phyloP scores from a whole-genome alignment of 2,888 invertebrate genomes.

The Dryocosmus kuriphilus region DNA sequence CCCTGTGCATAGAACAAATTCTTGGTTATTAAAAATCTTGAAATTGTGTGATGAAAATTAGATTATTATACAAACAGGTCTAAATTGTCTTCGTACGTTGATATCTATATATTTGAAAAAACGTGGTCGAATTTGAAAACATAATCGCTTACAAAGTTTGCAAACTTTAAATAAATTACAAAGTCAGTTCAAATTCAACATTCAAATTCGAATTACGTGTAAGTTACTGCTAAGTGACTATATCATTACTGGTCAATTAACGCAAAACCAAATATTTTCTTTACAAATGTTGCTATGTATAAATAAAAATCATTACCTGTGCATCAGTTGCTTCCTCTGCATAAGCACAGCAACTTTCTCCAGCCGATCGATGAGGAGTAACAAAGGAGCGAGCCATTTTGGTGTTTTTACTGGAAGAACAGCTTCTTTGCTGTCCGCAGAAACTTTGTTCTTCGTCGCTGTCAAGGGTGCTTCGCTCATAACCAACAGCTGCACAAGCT shows the following conservation, averaged over 20 bases:
- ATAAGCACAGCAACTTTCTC: slow-evolving; percentile 87
- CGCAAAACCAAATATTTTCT: too few species aligned
- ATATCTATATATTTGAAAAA: too few species aligned
- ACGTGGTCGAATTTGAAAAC: too few species aligned
- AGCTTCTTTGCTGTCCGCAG: slow-evolving; percentile 67
- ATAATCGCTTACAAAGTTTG: too few species aligned
- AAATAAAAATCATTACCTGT: slow-evolving; percentile 71
- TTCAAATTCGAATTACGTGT: too few species aligned
- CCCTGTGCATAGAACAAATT: slow-evolving; percentile 79
- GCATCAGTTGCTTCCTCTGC: slow-evolving; percentile 83
- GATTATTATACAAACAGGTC: too few species aligned
- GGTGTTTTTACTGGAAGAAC: slow-evolving; percentile 78
- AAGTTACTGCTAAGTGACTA: too few species aligned
- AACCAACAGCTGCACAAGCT: slow-evolving; percentile 75
- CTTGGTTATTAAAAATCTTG: background rate
- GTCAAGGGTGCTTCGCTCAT: slow-evolving; percentile 72
- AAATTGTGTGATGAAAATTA: slow-evolving; percentile 51
- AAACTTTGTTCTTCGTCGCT: slow-evolving; percentile 62
- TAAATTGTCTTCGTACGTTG: too few species aligned
- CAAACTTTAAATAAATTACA: too few species aligned
- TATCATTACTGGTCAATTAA: too few species aligned
- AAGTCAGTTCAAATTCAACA: too few species aligned
- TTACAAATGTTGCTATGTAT: too few species aligned
- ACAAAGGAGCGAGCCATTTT: slow-evolving; percentile 87
- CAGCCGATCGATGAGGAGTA: slow-evolving; percentile 87